Evolutionary conservation across 2,113 vertebrate genomes (phyloP).

Genomic region (Percopsis transmontana): DNA sequence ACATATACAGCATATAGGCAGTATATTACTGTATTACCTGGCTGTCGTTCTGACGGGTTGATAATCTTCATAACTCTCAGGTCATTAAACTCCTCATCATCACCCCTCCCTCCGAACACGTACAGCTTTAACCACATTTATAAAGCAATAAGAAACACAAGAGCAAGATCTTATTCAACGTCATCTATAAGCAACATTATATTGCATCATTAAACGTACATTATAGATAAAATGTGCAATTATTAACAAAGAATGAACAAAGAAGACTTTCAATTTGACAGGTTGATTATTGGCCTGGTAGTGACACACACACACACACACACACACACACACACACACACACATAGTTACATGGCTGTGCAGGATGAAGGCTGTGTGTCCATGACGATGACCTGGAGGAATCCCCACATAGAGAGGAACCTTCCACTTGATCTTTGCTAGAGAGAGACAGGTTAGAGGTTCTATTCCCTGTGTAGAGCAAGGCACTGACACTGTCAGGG

Average conservation of each 20-base stretch:
- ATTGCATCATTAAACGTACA: too few relatives aligned
- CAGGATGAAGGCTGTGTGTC: constrained; percentile 77
- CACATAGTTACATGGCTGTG: constrained; percentile 73
- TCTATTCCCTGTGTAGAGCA: too few relatives aligned
- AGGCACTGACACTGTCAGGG: too few relatives aligned
- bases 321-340: constrained; percentile 15
- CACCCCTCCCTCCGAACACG: constrained; percentile 74
- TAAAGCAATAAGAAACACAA: neutral
- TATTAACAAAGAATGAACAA: too few relatives aligned
- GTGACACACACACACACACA: neutral
- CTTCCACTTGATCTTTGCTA: constrained; percentile 83
- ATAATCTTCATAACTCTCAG: constrained; percentile 77
- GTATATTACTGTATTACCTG: constrained; percentile 67
- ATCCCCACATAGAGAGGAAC: constrained; percentile 79
- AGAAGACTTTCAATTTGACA: too few relatives aligned
- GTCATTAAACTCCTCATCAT: constrained; percentile 75
- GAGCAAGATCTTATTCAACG: neutral
- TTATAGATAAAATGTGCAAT: neutral
- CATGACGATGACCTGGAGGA: constrained; percentile 71
- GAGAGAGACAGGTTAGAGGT: constrained; percentile 19
- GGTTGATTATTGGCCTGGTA: too few relatives aligned
- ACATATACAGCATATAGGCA: neutral
- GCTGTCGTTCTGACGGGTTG: constrained; percentile 78
- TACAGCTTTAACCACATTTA: constrained; percentile 65
- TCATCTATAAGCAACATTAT: too few relatives aligned